These are phyloP conservation scores for Xestia ashworthii DNA, from an alignment of 2,888 invertebrate species.

Conservation along the genomic window DNA sequence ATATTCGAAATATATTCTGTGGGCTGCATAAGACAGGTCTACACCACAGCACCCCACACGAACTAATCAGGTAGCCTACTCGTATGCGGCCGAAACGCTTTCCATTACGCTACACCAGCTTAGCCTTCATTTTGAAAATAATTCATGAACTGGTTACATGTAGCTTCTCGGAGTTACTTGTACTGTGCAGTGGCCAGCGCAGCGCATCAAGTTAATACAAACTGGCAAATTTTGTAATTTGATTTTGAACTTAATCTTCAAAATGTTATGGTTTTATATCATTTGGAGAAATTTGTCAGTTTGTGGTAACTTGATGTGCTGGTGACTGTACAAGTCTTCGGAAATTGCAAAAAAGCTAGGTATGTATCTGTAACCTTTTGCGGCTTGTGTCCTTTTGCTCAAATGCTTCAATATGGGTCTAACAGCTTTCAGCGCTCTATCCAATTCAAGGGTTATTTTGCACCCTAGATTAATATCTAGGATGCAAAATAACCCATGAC, in stretches of 20 bases:
- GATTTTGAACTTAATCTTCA: too few relatives aligned
- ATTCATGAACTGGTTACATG: not conserved
- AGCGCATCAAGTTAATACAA: too few relatives aligned
- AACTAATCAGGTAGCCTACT: not conserved
- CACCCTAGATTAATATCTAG: too few relatives aligned
- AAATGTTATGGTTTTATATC: too few relatives aligned
- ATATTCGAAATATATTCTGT: not conserved
- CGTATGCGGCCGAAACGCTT: not conserved
- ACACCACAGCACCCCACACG: not conserved
- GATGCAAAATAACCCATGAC: too few relatives aligned
- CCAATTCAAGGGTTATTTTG: not conserved
- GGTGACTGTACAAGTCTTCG: not conserved
- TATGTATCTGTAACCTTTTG: not conserved
- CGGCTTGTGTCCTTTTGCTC: not conserved
- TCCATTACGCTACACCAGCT: not conserved
- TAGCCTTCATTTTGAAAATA: slow-evolving; percentile 5
- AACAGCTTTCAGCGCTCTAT: slow-evolving; percentile 7
- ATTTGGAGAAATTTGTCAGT: too few relatives aligned
- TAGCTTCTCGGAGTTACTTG: too few relatives aligned
- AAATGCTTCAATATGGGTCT: not conserved
- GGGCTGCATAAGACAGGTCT: not conserved
- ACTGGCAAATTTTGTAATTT: too few relatives aligned
- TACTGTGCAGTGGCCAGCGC: too few relatives aligned
- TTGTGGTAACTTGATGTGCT: too few relatives aligned
- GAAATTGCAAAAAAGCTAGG: not conserved